Percentiles rank a stretch among this genome's conserved stretches.
These are phyloP conservation scores for Brachypterus glaber DNA, from an alignment of 2,888 invertebrate species.

Conservation along the genomic window DNA sequence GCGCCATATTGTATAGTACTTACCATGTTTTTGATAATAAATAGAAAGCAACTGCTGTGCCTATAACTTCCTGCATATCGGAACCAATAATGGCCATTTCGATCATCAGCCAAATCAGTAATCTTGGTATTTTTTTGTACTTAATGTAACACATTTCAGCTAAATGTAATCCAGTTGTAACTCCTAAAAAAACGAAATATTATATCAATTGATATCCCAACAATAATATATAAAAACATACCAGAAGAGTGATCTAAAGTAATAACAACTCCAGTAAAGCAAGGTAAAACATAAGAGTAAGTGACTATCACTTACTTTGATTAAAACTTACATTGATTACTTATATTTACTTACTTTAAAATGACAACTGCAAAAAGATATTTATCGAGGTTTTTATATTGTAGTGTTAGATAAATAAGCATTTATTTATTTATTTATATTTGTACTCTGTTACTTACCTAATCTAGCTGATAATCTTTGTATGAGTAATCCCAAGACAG, in stretches of 20 bases:
- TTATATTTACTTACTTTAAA: too few species aligned
- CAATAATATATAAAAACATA: too few species aligned
- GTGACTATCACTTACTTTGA: too few species aligned
- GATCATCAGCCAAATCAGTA: constrained; percentile 79
- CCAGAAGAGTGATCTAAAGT: too few species aligned
- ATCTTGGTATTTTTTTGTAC: constrained; percentile 64
- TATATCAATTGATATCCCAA: too few species aligned
- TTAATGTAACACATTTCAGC: constrained; percentile 70
- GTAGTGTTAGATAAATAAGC: constrained; percentile 1
- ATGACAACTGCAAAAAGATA: too few species aligned
- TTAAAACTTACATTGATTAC: too few species aligned
- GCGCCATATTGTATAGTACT: too few species aligned
- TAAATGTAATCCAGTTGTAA: constrained; percentile 75
- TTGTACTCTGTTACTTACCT: too few species aligned
- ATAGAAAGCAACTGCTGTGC: constrained; percentile 78
- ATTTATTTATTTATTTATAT: constrained; percentile 28
- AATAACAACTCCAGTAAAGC: too few species aligned
- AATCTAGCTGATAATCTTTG: constrained; percentile 54
- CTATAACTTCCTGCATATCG: constrained; percentile 89
- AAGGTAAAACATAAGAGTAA: too few species aligned
- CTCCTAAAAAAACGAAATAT: constrained; percentile 26
- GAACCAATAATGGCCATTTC: constrained; percentile 86
- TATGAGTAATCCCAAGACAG: constrained; percentile 74
- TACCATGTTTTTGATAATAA: constrained; percentile 67
- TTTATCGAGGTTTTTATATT: too few species aligned